A percentile compares a stretch with the other conserved stretches of the same genome.
Conservation (phyloP, 1,140 invertebrate genomes). For the Protaetia brevitarsis region DNA sequence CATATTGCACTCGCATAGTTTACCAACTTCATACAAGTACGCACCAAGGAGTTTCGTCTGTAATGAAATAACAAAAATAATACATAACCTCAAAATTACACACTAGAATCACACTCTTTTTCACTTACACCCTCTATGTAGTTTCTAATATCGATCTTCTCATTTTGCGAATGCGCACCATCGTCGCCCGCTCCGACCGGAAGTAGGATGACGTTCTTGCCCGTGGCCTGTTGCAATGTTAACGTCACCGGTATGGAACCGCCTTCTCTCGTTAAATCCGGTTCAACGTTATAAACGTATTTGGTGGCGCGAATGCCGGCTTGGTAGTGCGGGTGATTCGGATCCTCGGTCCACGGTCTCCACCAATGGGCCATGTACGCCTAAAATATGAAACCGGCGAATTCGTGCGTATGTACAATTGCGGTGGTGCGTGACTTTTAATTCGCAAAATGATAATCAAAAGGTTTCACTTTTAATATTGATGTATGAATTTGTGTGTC, state of each 20-base stretch:
- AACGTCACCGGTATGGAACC: constrained; percentile 86
- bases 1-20: constrained; percentile 48
- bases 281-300: constrained; percentile 87
- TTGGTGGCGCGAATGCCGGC: constrained; percentile 85
- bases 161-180: constrained; percentile 97
- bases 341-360: constrained; percentile 88
- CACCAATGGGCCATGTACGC: constrained; percentile 72
- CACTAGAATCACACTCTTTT: neutral
- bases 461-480: too few relatives aligned
- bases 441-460: too few relatives aligned
- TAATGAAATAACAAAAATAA: constrained; percentile 50
- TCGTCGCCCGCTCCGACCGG: constrained; percentile 92
- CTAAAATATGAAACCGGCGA: too few relatives aligned
- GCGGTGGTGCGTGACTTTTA: too few relatives aligned
- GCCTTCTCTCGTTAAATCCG: constrained; percentile 92
- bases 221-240: constrained; percentile 84
- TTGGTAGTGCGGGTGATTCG: constrained; percentile 85
- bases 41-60: constrained; percentile 83
- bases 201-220: constrained; percentile 88
- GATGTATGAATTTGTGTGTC: too few relatives aligned
- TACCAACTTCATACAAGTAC: constrained; percentile 76
- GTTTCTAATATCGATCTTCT: constrained; percentile 89
- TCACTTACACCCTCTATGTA: constrained; percentile 89
- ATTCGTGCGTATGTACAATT: too few relatives aligned
- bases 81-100: neutral